These are phyloP conservation scores for Paraescarpia echinospica DNA, from an alignment of 1,140 invertebrate species.

Conservation along the genomic window DNA sequence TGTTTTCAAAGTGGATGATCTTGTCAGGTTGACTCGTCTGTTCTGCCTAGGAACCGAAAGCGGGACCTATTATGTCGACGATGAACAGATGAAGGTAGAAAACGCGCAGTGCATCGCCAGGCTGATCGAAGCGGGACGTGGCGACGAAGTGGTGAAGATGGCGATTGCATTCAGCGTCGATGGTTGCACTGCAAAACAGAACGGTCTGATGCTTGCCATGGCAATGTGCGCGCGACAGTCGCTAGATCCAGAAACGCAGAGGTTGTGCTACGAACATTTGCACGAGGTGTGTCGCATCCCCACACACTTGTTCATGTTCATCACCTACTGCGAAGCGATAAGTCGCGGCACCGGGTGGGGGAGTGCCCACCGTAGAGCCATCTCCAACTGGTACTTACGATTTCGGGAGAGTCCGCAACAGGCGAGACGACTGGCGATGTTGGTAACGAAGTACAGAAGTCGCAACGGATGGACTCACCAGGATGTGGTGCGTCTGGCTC, in stretches of 20 bases:
- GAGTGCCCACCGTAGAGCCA: constrained; percentile 63
- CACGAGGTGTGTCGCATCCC: constrained; percentile 56
- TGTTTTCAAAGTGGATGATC: constrained; percentile 49
- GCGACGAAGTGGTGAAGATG: constrained; percentile 39
- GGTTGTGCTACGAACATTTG: constrained; percentile 37
- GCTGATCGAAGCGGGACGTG: constrained; percentile 44
- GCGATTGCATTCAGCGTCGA: constrained; percentile 42
- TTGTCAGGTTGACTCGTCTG: constrained; percentile 50
- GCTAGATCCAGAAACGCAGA: constrained; percentile 40
- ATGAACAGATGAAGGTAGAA: constrained; percentile 40
- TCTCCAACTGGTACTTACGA: constrained; percentile 65
- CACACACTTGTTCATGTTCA: constrained; percentile 65
- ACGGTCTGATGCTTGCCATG: constrained; percentile 48
- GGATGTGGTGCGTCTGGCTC: constrained; percentile 68
- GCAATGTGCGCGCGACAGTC: constrained; percentile 49
- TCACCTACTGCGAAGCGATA: constrained; percentile 62
- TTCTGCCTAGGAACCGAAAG: constrained; percentile 48
- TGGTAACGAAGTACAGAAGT: constrained; percentile 64
- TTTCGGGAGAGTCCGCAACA: constrained; percentile 57
- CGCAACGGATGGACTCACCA: constrained; percentile 69
- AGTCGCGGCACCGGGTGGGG: constrained; percentile 61
- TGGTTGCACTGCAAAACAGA: constrained; percentile 52
- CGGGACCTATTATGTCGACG: constrained; percentile 45
- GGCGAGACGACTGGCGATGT: constrained; percentile 64
- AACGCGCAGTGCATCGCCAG: constrained; percentile 37